Conservation (phyloP, 1,140 invertebrate species). For the Neodiprion fabricii region DNA sequence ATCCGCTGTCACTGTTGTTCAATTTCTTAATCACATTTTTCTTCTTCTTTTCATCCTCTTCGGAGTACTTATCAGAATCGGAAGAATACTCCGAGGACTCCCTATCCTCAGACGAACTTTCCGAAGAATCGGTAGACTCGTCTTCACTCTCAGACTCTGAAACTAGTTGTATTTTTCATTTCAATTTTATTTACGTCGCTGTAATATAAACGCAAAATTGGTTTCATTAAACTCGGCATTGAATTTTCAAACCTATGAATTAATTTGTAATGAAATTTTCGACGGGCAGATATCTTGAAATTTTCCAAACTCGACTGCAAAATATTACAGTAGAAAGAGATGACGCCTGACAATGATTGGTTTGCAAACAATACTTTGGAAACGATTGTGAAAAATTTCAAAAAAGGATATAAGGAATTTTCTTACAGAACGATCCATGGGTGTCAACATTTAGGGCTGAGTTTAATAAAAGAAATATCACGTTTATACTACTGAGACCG, state of each 20-base stretch:
- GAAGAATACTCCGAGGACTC: constrained; percentile 49
- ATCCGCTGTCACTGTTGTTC: constrained; percentile 49
- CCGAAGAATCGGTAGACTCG: constrained; percentile 38
- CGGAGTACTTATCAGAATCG: constrained; percentile 46
- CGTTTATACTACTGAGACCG: too few relatives aligned
- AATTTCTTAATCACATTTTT: constrained; percentile 33
- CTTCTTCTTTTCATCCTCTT: constrained; percentile 34
- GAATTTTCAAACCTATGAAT: constrained; percentile 19
- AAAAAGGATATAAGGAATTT: too few relatives aligned
- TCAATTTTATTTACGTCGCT: background rate
- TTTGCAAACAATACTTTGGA: too few relatives aligned
- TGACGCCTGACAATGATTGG: too few relatives aligned
- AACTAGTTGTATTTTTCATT: constrained; percentile 22
- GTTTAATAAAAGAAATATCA: too few relatives aligned
- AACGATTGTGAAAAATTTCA: too few relatives aligned
- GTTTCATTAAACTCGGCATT: background rate
- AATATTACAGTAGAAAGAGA: background rate
- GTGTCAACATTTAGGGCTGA: too few relatives aligned
- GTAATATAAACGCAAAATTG: background rate
- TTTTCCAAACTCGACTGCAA: background rate
- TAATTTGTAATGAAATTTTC: constrained; percentile 1
- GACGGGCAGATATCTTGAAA: background rate
- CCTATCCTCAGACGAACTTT: constrained; percentile 46
- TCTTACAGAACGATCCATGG: too few relatives aligned
- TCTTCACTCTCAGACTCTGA: constrained; percentile 49